Percentiles rank a stretch among this genome's conserved stretches.
Conservation (phyloP, 2,797 vertebrate genomes). For the Alosa sapidissima region DNA sequence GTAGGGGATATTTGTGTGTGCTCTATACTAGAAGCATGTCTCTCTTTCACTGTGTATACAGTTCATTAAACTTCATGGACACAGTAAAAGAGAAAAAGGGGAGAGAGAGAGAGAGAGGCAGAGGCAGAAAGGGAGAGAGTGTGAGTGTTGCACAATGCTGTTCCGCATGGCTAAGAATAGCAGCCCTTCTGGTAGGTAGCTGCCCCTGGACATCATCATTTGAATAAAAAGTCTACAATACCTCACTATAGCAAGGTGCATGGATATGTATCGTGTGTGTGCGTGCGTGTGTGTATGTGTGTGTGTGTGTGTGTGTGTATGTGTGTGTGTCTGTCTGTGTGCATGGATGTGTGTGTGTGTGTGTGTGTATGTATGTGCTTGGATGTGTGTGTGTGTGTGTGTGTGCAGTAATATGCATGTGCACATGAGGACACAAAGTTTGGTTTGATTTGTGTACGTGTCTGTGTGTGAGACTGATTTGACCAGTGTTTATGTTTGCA, state of each 20-base stretch:
- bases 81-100: not conserved
- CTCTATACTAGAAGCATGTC: not conserved
- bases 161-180: constrained; percentile 35
- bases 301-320: not conserved
- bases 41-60: not conserved
- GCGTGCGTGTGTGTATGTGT: not conserved
- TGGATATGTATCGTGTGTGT: not conserved
- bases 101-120: not conserved
- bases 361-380: too few relatives aligned
- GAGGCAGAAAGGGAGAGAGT: not conserved
- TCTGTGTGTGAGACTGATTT: not conserved
- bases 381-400: not conserved
- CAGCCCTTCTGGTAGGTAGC: constrained; percentile 19
- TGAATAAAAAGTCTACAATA: constrained; percentile 32
- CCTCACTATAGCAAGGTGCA: not conserved
- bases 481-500: not conserved
- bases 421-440: not conserved
- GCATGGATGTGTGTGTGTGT: not conserved
- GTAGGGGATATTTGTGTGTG: not conserved
- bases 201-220: constrained; percentile 34
- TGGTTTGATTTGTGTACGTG: not conserved
- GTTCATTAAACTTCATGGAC: constrained; percentile 19
- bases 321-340: not conserved
- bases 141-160: constrained; percentile 8
- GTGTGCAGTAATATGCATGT: not conserved